Evolutionary conservation across 2,113 vertebrate genomes (phyloP), one percentile per base, ranked within the genome.

Genomic region (Zosterops hypoxanthus): DNA sequence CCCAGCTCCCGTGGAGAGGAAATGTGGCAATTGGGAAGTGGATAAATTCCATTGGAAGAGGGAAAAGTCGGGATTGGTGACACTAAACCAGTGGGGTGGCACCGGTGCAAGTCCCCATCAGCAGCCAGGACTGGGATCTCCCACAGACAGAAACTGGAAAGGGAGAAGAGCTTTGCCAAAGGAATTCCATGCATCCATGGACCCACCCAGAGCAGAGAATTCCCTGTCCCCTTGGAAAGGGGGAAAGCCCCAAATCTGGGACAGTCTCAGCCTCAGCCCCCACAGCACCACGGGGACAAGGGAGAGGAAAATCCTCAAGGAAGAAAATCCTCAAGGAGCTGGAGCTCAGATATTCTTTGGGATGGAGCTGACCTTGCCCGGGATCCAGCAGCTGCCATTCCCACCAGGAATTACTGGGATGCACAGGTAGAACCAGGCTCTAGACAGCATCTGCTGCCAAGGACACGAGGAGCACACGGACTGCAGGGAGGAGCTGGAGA

Each of bases 221-320:
- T 57, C 42, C 49, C 44, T 10, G 49, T 53, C 47, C 52, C 20
- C 28, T 41, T 7, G 8, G 53, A 33, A 66, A 63, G 14, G 21
- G 28, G 16, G 1, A 33, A 44, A 47, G 3, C 3, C 9, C 41
- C 36, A 61, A 46, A 61, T 29, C 1, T 23, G 44, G 26, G 55
- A 53, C 18, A 63, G 77, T 24, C 66, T 61, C 64, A 56, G 19
- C 46, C 41, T 73, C 63, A 77, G 41, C 41, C 29, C 56, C 50
- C 26, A 44, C 46, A 75, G 46, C 71, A 34, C 20, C 34, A 13
- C 0, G 1, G 19, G 29, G 33, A 59, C 0, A 6, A 59, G 24
- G 25, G 22, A 59, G 21, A 66, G 36, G 33, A 47, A 50, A 64
- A 46, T 3, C 61, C 59, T 5, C 52, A 24, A 22, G 65, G 21